These are phyloP conservation scores for Bergia sp. DNA, from an alignment of 92 coral and sea anemone species.

Conservation along the genomic window DNA sequence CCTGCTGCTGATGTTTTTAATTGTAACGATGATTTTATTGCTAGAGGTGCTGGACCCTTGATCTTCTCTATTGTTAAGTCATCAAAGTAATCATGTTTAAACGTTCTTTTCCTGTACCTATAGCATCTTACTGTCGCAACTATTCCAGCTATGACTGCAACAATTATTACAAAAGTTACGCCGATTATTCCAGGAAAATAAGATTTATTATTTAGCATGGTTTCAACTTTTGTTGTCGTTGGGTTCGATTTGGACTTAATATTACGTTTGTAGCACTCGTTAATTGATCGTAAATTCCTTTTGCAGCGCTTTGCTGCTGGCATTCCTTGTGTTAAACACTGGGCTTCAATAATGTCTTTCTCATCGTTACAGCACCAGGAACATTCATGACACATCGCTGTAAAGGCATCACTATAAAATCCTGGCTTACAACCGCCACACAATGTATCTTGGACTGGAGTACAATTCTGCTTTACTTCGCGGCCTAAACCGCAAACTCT, in stretches of 20 bases:
- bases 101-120: neutral
- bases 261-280: neutral
- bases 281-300: neutral
- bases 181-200: neutral
- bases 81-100: neutral
- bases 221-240: neutral
- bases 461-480: conserved; percentile 34
- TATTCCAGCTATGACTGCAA: too few relatives aligned
- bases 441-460: conserved; percentile 16
- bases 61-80: neutral
- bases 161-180: neutral
- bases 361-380: conserved; percentile 57
- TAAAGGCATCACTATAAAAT: neutral
- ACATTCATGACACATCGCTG: conserved; percentile 37
- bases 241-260: neutral
- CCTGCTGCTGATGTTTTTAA: conserved; percentile 8
- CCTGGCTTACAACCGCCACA: conserved; percentile 55
- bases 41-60: neutral
- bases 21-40: neutral
- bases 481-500: conserved; percentile 28
- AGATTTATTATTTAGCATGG: neutral
- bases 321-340: conserved; percentile 35
- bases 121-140: neutral
- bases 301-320: conserved; percentile 20
- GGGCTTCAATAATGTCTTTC: neutral